Percentiles rank a stretch among this genome's conserved stretches.
Conservation (phyloP, 1,140 invertebrate species). For the Drosophila ananassae region DNA sequence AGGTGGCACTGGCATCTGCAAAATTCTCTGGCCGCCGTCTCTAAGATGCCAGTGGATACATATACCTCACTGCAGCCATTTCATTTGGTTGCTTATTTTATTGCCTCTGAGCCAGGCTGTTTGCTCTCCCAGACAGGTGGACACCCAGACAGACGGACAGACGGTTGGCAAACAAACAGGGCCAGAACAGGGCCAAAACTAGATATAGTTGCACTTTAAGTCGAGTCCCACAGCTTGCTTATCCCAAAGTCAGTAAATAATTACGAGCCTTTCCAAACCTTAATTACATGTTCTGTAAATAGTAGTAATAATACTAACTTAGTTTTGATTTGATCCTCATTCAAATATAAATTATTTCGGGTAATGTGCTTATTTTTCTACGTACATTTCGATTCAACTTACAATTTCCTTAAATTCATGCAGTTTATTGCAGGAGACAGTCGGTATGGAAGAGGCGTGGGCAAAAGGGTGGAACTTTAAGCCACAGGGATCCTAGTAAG, state of each 20-base stretch:
- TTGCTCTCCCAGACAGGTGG: slow-evolving; percentile 47
- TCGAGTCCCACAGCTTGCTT: background rate
- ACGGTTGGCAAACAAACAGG: slow-evolving; percentile 69
- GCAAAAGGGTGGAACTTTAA: background rate
- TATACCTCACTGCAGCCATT: slow-evolving; percentile 61
- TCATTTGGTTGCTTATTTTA: slow-evolving; percentile 77
- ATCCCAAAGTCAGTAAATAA: background rate
- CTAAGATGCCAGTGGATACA: slow-evolving; percentile 48
- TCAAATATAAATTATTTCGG: too few species aligned
- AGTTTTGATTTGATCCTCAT: too few species aligned
- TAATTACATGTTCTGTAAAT: background rate
- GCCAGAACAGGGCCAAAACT: background rate
- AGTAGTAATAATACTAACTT: background rate
- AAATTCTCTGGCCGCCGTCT: slow-evolving; percentile 19
- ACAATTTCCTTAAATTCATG: background rate
- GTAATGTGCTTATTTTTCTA: background rate
- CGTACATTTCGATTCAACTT: background rate
- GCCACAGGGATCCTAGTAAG: slow-evolving; percentile 6
- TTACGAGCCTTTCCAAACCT: too few species aligned
- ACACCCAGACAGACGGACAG: slow-evolving; percentile 57
- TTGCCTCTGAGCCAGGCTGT: slow-evolving; percentile 52
- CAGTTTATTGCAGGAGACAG: slow-evolving; percentile 63
- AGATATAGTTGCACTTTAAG: background rate
- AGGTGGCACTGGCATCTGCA: slow-evolving; percentile 48
- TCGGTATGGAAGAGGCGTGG: slow-evolving; percentile 1